Evolutionary conservation across 2,797 vertebrate genomes (phyloP).

Genomic region (Labeo calbasu): DNA sequence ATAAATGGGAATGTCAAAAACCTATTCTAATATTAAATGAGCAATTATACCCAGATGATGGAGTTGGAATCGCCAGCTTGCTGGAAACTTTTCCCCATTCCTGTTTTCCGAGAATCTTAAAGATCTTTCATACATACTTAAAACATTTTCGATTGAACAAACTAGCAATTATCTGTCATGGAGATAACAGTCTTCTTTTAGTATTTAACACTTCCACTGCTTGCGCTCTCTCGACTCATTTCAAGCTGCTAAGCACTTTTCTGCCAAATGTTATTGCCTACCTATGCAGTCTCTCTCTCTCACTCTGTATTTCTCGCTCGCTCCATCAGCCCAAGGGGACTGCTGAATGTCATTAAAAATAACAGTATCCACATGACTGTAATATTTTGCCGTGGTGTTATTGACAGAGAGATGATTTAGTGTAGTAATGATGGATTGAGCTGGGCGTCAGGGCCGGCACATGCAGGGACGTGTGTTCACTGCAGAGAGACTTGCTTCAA

Average conservation of each 20-base stretch:
- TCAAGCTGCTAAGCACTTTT: conserved; percentile 75
- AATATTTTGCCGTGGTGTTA: conserved; percentile 81
- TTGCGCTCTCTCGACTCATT: conserved; percentile 55
- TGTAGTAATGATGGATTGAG: conserved; percentile 75
- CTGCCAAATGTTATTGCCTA: conserved; percentile 55
- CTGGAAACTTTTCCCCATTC: conserved; percentile 9
- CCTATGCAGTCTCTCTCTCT: conserved; percentile 68
- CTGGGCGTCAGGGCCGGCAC: conserved; percentile 68
- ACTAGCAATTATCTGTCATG: conserved; percentile 38
- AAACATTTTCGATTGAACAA: conserved; percentile 16
- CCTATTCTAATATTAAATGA: conserved; percentile 56
- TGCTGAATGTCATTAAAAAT: conserved; percentile 82
- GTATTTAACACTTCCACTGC: conserved; percentile 45
- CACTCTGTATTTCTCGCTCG: conserved; percentile 62
- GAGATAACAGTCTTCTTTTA: conserved; percentile 50
- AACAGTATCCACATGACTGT: conserved; percentile 79
- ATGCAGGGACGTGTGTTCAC: conserved; percentile 53
- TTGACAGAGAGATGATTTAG: conserved; percentile 81
- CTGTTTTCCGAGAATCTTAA: not conserved
- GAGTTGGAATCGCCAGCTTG: conserved; percentile 27
- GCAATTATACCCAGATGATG: conserved; percentile 45
- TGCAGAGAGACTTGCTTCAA: conserved; percentile 30
- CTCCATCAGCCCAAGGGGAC: conserved; percentile 76
- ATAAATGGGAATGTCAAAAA: conserved; percentile 45
- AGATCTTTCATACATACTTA: conserved; percentile 14